These are phyloP conservation scores for Australoheros scitulus DNA, from an alignment of 2,113 vertebrate species.

Conservation along the genomic window DNA sequence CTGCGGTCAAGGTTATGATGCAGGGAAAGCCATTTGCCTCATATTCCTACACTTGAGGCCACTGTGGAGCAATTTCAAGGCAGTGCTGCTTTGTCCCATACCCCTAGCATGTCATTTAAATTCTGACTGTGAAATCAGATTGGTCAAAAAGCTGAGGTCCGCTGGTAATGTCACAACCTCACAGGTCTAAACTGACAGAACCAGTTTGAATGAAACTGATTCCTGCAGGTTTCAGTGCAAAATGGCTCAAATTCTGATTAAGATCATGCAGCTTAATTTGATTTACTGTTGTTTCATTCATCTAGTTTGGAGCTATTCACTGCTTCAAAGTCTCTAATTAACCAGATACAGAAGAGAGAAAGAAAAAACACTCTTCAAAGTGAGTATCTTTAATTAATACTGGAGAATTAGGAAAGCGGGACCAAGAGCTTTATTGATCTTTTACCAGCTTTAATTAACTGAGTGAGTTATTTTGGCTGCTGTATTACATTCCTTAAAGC, in stretches of 20 bases:
- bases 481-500: conserved; percentile 40
- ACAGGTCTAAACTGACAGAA: conserved; percentile 11
- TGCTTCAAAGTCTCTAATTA: conserved; percentile 62
- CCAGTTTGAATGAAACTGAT: not conserved
- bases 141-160: conserved; percentile 12
- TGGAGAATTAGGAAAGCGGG: conserved; percentile 54
- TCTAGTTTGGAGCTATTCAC: conserved; percentile 33
- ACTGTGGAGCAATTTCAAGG: conserved; percentile 50
- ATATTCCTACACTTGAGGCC: conserved; percentile 45
- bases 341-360: conserved; percentile 40
- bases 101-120: conserved; percentile 54
- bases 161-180: not conserved
- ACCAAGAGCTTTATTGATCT: conserved; percentile 67
- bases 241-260: conserved; percentile 31
- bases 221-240: not conserved
- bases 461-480: conserved; percentile 53
- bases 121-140: conserved; percentile 51
- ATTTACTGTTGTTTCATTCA: conserved; percentile 30
- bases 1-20: conserved; percentile 77
- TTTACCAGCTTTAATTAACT: conserved; percentile 67
- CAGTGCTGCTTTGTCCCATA: conserved; percentile 37
- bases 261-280: conserved; percentile 37
- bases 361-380: conserved; percentile 57
- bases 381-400: conserved; percentile 68
- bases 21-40: conserved; percentile 68